These are phyloP conservation scores for Manduca sexta DNA, from an alignment of 1,140 invertebrate genomes.

Conservation along the genomic window DNA sequence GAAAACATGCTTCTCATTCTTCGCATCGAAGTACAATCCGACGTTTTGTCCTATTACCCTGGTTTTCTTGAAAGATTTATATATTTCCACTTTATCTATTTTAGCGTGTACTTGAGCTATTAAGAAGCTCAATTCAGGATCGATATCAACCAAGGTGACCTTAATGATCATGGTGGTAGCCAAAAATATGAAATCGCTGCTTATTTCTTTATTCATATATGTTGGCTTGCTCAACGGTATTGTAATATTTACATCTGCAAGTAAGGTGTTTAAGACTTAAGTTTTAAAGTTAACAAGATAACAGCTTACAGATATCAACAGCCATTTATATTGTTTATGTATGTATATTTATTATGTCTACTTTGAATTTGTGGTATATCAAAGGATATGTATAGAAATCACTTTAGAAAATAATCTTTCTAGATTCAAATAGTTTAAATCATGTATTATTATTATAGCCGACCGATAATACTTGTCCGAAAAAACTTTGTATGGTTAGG, in stretches of 20 bases:
- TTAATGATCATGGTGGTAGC: constrained; percentile 36
- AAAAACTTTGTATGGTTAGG: no score
- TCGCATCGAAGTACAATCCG: constrained; percentile 71
- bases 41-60: constrained; percentile 76
- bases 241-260: constrained; percentile 56
- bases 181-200: constrained; percentile 34
- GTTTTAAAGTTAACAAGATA: no score
- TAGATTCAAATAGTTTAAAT: no score
- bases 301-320: no score
- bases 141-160: constrained; percentile 70
- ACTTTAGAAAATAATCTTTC: no score
- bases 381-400: no score
- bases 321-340: no score
- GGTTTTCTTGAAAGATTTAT: constrained; percentile 54
- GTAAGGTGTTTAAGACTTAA: no score
- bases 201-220: constrained; percentile 44
- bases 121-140: constrained; percentile 72
- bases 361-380: no score
- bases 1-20: constrained; percentile 32
- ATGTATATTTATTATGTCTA: no score
- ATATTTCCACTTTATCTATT: constrained; percentile 75
- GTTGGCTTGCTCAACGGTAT: constrained; percentile 47
- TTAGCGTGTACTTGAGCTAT: constrained; percentile 80
- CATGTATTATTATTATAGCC: no score
- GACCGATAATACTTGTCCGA: no score